Evolutionary conservation across 2,113 vertebrate species (phyloP).

Genomic region (Willisornis vidua): DNA sequence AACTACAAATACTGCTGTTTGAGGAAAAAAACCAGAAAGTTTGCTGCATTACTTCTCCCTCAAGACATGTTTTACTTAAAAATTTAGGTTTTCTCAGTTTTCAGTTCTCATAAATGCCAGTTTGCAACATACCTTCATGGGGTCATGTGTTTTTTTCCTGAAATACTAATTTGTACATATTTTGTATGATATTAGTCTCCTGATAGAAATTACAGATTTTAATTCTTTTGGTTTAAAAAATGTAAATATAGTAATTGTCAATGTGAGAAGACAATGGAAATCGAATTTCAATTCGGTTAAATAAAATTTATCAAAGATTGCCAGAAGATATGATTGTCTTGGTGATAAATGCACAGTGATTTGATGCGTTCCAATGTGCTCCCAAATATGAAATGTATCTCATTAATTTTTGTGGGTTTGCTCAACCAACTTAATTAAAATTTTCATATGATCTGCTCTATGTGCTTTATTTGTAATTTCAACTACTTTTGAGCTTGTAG

Average conservation of each 20-base stretch:
- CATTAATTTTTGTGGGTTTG: neutral
- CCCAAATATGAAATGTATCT: neutral
- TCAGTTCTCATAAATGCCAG: neutral
- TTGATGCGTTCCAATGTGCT: neutral
- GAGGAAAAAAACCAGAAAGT: neutral
- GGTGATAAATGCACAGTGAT: neutral
- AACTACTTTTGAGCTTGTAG: neutral
- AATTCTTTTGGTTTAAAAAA: neutral
- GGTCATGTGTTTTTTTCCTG: neutral
- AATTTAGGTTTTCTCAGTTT: accelerated
- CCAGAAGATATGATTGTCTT: neutral
- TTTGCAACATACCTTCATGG: neutral
- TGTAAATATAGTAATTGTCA: neutral
- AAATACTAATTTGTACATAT: neutral
- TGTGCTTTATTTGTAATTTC: neutral
- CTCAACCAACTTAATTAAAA: neutral
- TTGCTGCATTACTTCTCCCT: neutral
- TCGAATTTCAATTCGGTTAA: neutral
- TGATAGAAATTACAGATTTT: neutral
- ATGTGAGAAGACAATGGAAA: neutral
- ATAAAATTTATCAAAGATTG: neutral
- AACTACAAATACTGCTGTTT: neutral
- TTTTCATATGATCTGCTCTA: neutral
- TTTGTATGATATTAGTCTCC: neutral
- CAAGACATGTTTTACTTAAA: neutral